Base-by-base conservation (phyloP, 2,888 invertebrate genomes). In the Tipula helvola region DNA sequence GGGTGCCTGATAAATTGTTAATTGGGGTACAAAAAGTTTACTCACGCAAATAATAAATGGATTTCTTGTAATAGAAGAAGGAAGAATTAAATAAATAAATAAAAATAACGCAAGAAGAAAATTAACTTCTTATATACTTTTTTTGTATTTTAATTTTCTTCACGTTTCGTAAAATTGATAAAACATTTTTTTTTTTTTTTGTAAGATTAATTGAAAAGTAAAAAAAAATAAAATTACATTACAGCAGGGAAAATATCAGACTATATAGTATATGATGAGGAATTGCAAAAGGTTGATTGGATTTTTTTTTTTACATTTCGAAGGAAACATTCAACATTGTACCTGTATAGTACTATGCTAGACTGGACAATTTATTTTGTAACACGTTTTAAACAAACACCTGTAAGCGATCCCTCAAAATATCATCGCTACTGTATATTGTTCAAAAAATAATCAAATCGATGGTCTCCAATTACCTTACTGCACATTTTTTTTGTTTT, bases 11-110 rank as follows among this genome's bases (percentile, higher is more conserved):
- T 71, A 71, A 71, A 71, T 71, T 71, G 71, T 71, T 71, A 71
- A 71, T 71, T 71, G 71, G 71, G 71, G 71, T 71, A 71, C 71
- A 71, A 71, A 71, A 71, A 71, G 71, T 71, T 71, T 71, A 71
- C 71, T 71, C 71, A 71, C 71, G 71, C 71, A 71, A 71, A 71
- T 71, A 71, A 28, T 71, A 71, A 71, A 71, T 71, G 71, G 1
- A 71, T 71, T 71, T 71, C 28, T 28, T 71, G 18, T 71, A 71
- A 18, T 71, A 18, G 71, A 71, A 71, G 71, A 71, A 71, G 71
- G 71, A 71, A 71, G 71, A 71, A 71, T 71, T 71, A 71, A 71
- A 28, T 28, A 71, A 71, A 71, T 39, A 39, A 44, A 52, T 52
- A 52, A n/a, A 52, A 52, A 39, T 39, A 71, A 71, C 71, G 71